phyloP scores from a whole-genome alignment of 2,113 vertebrate genomes.

The Cyprinodon tularosa region DNA sequence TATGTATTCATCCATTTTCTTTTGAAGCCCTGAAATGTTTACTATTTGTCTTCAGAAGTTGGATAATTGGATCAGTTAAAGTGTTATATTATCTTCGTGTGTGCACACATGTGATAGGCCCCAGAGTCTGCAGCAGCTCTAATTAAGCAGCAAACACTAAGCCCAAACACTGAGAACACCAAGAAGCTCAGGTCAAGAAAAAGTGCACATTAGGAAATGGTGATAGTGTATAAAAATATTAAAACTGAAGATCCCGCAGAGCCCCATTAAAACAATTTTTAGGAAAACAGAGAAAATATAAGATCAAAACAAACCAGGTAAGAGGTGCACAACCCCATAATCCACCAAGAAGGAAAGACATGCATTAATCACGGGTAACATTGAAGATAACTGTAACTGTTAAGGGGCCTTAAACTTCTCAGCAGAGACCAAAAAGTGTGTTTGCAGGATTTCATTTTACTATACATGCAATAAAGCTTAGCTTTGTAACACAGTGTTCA shows the following conservation, averaged over 20 bases:
- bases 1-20: too few relatives aligned
- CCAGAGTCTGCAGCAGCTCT: background rate
- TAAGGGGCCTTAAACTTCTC: background rate
- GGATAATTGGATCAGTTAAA: background rate
- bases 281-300: background rate
- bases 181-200: background rate
- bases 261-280: background rate
- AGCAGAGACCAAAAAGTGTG: background rate
- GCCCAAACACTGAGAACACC: background rate
- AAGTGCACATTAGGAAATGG: background rate
- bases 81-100: background rate
- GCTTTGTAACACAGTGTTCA: background rate
- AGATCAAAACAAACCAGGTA: background rate
- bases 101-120: background rate
- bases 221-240: background rate
- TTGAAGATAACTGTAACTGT: background rate
- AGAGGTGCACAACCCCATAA: background rate
- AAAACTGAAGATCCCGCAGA: background rate
- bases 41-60: background rate
- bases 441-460: background rate
- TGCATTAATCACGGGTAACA: background rate
- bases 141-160: background rate
- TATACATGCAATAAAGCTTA: background rate
- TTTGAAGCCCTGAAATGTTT: too few relatives aligned
- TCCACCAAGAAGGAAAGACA: background rate